Conservation (phyloP, 2,888 invertebrate species). For the Eilema depressum region DNA sequence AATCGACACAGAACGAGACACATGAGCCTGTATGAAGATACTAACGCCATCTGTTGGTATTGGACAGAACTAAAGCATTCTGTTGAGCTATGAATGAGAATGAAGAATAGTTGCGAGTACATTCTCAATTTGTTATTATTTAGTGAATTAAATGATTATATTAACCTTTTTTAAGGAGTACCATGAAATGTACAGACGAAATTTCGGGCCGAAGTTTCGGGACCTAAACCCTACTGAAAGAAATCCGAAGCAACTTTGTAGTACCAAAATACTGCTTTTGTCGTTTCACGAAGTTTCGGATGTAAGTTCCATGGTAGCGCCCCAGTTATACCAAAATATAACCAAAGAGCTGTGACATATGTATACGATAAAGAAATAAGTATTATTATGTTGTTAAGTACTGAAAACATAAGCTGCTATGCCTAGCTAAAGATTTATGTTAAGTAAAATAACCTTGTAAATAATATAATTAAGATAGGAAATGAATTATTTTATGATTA, state of each 20-base stretch:
- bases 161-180: conserved; percentile 9
- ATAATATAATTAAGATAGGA: background rate
- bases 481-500: background rate
- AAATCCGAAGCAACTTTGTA: background rate
- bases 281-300: background rate
- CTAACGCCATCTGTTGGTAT: conserved; percentile 32
- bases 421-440: background rate
- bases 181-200: background rate
- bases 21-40: conserved; percentile 79
- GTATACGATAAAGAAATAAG: conserved; percentile 25
- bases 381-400: conserved; percentile 15
- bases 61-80: conserved; percentile 39
- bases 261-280: background rate
- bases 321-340: conserved; percentile 8
- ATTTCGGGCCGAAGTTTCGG: conserved; percentile 4
- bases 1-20: conserved; percentile 70
- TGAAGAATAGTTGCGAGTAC: background rate
- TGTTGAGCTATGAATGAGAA: conserved; percentile 26
- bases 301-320: background rate
- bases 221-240: background rate
- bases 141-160: conserved; percentile 3
- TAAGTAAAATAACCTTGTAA: conserved; percentile 1
- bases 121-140: conserved; percentile 15
- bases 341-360: conserved; percentile 22
- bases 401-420: background rate